A percentile compares a stretch with the other conserved stretches of the same genome.
Conservation (phyloP, 2,888 invertebrate genomes). For the Drosophila stalkeri region DNA sequence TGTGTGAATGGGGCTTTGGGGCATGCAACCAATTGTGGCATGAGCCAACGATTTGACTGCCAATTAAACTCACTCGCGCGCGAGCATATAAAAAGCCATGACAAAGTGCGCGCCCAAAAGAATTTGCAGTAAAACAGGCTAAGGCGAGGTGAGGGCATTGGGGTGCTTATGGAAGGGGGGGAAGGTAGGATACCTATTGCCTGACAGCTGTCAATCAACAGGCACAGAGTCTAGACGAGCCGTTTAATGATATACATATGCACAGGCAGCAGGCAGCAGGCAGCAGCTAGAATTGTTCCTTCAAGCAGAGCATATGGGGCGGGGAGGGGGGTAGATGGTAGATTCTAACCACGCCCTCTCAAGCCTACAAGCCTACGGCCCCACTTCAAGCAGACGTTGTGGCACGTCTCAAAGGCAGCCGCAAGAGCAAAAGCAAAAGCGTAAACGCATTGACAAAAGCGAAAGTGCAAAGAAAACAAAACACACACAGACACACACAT, state of each 20-base stretch:
- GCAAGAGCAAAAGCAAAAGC: conserved; percentile 23
- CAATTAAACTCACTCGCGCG: conserved; percentile 55
- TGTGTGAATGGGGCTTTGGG: conserved; percentile 29
- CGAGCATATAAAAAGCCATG: conserved; percentile 55
- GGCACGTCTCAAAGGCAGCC: conserved; percentile 35
- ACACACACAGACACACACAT: conserved; percentile 18
- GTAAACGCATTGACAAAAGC: conserved; percentile 55
- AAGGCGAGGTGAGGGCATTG: not conserved
- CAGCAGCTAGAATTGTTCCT: not conserved
- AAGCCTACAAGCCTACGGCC: not conserved
- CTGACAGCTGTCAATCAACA: conserved; percentile 63
- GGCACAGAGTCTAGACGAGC: conserved; percentile 63
- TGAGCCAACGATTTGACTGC: conserved; percentile 55
- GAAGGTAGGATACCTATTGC: not conserved
- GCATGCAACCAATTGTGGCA: conserved; percentile 47
- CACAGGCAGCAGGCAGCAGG: conserved; percentile 23
- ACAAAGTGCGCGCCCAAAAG: conserved; percentile 40
- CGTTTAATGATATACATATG: conserved; percentile 67
- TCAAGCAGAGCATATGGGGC: not conserved
- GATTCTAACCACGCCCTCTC: not conserved
- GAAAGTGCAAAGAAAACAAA: conserved; percentile 56
- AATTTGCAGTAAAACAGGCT: conserved; percentile 22
- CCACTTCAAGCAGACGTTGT: conserved; percentile 1
- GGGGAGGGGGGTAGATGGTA: too few relatives aligned
- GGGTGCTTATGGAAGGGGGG: too few relatives aligned